Evolutionary conservation across 2,888 invertebrate species (phyloP).

Genomic region (Netelia fuscicornis): DNA sequence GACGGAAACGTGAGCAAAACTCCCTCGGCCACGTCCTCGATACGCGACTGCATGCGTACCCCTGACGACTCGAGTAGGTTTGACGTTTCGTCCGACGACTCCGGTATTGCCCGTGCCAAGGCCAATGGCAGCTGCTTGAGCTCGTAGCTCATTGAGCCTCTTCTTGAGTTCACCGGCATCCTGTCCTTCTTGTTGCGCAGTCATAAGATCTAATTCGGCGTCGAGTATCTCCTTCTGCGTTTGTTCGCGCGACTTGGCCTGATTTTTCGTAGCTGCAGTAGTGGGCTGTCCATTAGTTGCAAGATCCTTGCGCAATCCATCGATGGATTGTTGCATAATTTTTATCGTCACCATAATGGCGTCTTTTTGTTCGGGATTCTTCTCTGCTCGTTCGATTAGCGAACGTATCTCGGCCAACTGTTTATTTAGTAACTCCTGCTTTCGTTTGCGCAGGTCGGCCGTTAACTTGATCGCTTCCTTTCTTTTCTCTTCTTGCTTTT

Average conservation of each 20-base stretch:
- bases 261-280: conserved; percentile 85
- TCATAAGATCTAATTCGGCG: conserved; percentile 95
- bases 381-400: conserved; percentile 93
- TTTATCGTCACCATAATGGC: conserved; percentile 93
- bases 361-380: conserved; percentile 91
- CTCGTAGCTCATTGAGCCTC: conserved; percentile 89
- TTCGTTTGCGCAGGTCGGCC: conserved; percentile 93
- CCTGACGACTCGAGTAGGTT: conserved; percentile 78
- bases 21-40: conserved; percentile 83
- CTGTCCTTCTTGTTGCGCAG: conserved; percentile 94
- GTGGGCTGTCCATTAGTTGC: conserved; percentile 86
- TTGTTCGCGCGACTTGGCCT: conserved; percentile 90
- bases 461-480: conserved; percentile 92
- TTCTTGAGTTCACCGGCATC: conserved; percentile 94
- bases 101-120: conserved; percentile 75
- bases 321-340: conserved; percentile 93
- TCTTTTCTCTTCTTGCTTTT: conserved; percentile 91
- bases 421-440: conserved; percentile 94
- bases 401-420: conserved; percentile 95
- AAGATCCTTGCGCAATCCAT: conserved; percentile 90
- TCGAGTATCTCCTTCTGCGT: conserved; percentile 96
- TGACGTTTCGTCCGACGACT: conserved; percentile 72
- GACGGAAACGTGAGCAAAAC: conserved; percentile 87
- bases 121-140: conserved; percentile 86
- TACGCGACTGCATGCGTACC: conserved; percentile 76